Evolutionary conservation across 2,113 vertebrate genomes (phyloP), one percentile per base, ranked within the genome.

Genomic region (Syngnathus scovelli): DNA sequence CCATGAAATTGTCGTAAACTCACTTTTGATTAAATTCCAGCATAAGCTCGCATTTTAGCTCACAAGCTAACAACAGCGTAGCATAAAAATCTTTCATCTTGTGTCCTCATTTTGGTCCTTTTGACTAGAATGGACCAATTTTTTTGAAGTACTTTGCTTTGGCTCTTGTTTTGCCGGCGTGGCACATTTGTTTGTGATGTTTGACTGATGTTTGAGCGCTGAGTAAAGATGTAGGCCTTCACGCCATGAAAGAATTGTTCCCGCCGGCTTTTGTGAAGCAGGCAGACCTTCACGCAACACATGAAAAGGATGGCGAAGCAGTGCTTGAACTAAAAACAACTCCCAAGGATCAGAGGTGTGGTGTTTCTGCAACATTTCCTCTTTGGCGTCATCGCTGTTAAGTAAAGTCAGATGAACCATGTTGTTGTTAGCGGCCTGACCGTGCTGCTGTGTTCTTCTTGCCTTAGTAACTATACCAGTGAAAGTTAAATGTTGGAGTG

Each of bases 361-460:
- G 77, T 84, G 84, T 89, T 89, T 85, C 84, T 84, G 58, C 67
- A 76, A 83, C 71, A 81, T 77, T 69, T 75, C 71, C 63, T 78
- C 79, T 84, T 84, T 82, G 87, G 85, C 89, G 87, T 92, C 90
- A 92, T 80, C 76, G 64, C 62, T 79, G 84, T 87, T 88, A 90
- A 89, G 81, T 84, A 86, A 86, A 83, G 80, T 71, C 90, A 90
- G 88, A 89, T 89, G 86, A 90, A 78, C 71, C 51, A 64, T 66
- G 64, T 44, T 49, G 60, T 69, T 72, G 49, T 46, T 1, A 21
- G 6, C 46, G 49, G 62, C 74, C 49, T 18, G 69, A 84, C 74
- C 79, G 71, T 69, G 68, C 72, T 51, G 67, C 59, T 36, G 41
- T 46, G 70, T 55, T 80, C 78, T 77, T 70, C 83, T 83, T 65